Conservation (phyloP, 2,797 vertebrate species). For the Bradypodion pumilum region DNA sequence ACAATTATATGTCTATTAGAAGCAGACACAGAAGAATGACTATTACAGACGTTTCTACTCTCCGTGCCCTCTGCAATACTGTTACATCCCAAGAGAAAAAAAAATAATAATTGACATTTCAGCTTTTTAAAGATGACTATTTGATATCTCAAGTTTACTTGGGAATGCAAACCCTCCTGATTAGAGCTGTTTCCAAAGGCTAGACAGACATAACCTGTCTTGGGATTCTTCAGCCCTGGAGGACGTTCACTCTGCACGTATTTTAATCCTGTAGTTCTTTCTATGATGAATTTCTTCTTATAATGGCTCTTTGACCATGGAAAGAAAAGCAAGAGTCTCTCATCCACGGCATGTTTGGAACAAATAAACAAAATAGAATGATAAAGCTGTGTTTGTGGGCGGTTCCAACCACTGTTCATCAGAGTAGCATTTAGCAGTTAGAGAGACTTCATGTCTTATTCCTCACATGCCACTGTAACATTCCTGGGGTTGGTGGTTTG, state of each 20-base stretch:
- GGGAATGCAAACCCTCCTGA: not conserved
- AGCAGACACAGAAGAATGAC: not conserved
- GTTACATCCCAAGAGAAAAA: not conserved
- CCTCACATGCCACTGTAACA: too few species aligned
- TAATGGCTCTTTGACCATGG: not conserved
- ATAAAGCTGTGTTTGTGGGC: not conserved
- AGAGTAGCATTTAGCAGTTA: not conserved
- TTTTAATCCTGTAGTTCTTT: not conserved
- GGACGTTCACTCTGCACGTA: not conserved
- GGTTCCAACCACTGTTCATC: not conserved
- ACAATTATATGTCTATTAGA: not conserved
- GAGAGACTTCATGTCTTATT: too few species aligned
- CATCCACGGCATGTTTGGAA: too few species aligned
- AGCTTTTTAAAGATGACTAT: not conserved
- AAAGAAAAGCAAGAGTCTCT: not conserved
- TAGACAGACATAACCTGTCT: not conserved
- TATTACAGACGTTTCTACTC: not conserved
- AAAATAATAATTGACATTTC: too few species aligned
- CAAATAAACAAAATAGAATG: not conserved
- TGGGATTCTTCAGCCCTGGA: too few species aligned
- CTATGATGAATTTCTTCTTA: not conserved
- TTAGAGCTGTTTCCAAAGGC: not conserved
- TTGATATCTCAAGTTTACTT: not conserved
- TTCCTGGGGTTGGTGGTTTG: too few species aligned
- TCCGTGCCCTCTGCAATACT: not conserved